These are phyloP conservation scores for Centropus bengalensis DNA, from an alignment of 2,113 vertebrate species.

Conservation along the genomic window DNA sequence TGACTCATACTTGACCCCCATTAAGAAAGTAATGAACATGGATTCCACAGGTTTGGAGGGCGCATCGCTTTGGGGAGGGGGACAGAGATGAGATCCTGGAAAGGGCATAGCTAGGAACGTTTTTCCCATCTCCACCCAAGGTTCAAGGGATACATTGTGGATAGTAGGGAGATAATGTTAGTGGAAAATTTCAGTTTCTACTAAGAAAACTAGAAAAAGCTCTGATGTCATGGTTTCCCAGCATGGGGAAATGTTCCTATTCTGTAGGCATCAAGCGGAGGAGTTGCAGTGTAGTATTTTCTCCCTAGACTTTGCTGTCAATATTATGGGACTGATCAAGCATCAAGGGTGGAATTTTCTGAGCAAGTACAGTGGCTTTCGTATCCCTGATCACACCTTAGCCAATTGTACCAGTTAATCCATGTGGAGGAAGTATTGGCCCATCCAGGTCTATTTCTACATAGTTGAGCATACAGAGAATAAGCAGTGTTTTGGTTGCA, in stretches of 20 bases:
- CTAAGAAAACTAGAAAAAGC: not conserved
- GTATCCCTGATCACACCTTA: not conserved
- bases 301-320: not conserved
- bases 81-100: not conserved
- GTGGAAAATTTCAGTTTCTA: not conserved
- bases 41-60: not conserved
- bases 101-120: not conserved
- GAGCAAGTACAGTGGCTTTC: not conserved
- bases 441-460: not conserved
- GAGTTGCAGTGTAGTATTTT: not conserved
- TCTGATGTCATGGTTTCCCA: not conserved
- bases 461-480: not conserved
- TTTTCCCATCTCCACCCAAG: not conserved
- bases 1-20: not conserved
- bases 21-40: not conserved
- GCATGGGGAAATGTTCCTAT: not conserved
- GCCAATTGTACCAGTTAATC: not conserved
- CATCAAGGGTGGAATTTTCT: not conserved
- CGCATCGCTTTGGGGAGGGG: not conserved
- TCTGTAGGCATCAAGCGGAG: not conserved
- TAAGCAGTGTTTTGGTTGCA: not conserved
- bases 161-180: not conserved
- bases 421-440: not conserved
- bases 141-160: not conserved
- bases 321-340: not conserved